These are phyloP conservation scores for Tarsius wallacei DNA, from an alignment of 2,797 vertebrate species.

Conservation along the genomic window DNA sequence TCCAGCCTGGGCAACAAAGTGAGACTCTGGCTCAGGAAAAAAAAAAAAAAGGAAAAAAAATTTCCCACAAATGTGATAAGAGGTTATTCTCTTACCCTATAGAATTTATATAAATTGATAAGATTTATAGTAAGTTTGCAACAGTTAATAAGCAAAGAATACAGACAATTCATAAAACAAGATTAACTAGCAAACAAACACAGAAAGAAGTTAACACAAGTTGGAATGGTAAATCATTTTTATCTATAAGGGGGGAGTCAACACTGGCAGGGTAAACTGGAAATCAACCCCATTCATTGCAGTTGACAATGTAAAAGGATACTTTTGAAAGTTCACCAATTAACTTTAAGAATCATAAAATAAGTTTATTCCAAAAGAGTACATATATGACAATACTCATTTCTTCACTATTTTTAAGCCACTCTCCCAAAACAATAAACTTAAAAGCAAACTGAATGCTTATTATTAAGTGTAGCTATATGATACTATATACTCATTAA, in stretches of 20 bases:
- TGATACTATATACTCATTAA: background rate
- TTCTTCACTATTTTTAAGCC: conserved; percentile 63
- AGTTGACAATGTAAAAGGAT: background rate
- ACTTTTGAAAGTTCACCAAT: background rate
- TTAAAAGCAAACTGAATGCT: background rate
- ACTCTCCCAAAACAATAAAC: conserved; percentile 34
- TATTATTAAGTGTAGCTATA: background rate
- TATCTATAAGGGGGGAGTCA: background rate
- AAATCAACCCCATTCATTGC: background rate
- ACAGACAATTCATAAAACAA: conserved; percentile 53
- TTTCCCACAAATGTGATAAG: background rate
- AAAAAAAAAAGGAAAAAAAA: background rate
- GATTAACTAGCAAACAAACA: conserved; percentile 45
- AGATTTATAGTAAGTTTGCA: background rate
- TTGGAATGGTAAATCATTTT: background rate
- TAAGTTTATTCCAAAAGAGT: conserved; percentile 45
- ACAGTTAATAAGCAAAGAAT: conserved; percentile 56
- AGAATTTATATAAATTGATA: conserved; percentile 13
- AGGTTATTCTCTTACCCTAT: background rate
- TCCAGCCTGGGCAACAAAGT: background rate
- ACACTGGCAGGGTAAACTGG: background rate
- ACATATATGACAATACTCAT: background rate
- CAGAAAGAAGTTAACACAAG: background rate
- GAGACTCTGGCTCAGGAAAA: background rate
- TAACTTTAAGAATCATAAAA: conserved; percentile 28